Evolutionary conservation across 2,888 invertebrate species (phyloP), one percentile per base, ranked within the genome.

Genomic region (Nudaria mundana): DNA sequence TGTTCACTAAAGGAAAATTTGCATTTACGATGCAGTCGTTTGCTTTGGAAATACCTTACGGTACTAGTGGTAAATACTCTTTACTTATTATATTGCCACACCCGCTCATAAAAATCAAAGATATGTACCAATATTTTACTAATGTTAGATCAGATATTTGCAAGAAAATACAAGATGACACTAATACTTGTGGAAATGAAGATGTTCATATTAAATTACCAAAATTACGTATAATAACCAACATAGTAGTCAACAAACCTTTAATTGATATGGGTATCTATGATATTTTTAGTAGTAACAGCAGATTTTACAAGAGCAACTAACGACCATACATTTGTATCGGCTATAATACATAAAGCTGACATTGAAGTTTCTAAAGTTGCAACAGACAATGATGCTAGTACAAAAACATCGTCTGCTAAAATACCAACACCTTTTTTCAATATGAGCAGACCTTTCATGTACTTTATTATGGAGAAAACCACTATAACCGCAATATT

Each of bases 301-400:
- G 3, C 48, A 63, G 2, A 92, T 62, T 89, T 94, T 20, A 70
- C 86, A 6, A 82, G 84, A 22, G 90, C 93, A 29, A 84, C 89
- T 0, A 71, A 76, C 2, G 88, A 91, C 29, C 74, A 86, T 26
- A 81, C 92, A 24, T 91, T 81, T 49, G 86, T 94, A 5, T 91
- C 92, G 0, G 83, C 91, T 5, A 84, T 93, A 10, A 87, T 94
- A 1, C 94, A 95, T 66, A 93, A 92, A 57, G 93, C 94, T 3
- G 91, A 91, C 56, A 93, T 95, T 47, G 92, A 94, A 64, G 94
- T 95, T 0, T 92, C 92, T 18, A n/a, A n/a, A n/a, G n/a, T n/a
- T n/a, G 94, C 94, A 71, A 89, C 93, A 43, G 94, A 94, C 3
- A 94, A 94, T 0, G 93, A 92, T 0, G 89, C 90, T 0, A 90